Base-by-base conservation (phyloP, 64 coral and sea anemone genomes). In the Dendronephthya gigantea region DNA sequence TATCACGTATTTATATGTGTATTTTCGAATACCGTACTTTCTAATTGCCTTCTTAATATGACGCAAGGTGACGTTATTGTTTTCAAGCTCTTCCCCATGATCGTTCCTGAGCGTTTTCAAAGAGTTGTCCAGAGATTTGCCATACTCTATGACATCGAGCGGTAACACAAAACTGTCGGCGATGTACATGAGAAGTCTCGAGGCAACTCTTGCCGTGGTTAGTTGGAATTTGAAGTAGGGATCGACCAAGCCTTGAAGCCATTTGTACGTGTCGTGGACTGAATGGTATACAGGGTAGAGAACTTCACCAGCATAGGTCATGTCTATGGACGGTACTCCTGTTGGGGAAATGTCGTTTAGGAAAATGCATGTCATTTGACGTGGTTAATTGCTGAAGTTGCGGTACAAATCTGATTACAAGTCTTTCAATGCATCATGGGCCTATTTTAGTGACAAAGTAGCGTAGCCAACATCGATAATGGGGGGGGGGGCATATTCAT, bases 211-310 rank as follows among this genome's bases (percentile, higher is more conserved):
- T 40, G 94, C 81, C 79, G 90, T 88, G 6, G 91, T 83, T 29
- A 96, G 84, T 55, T 92, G 91, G 81, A 82, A 88, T 62, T 83
- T 83, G 45, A 96, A 96, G 35, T 90, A 45, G 17, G 94, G 94
- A 59, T 96, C 94, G 49, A 86, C 89, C 59, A 96, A 93, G n/a
- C 75, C 86, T 38, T 96, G 92, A 28, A 88, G 89, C 83, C 89
- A 88, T 69, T 96, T 93, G 52, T 93, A 96, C 0, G 94, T 96
- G 34, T 96, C 94, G 48, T 96, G 91, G 17, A 93, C 91, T 0
- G 94, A 88, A 62, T 96, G 94, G 41, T 96, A 96, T 66, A 96
- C 88, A 75, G 94, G 94, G 29, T 87, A 83, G 27, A 50, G 81
- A 14, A 87, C 89, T 4, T 41, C 52, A 40, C 90, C 90, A 81